Conservation (phyloP, 1,140 invertebrate genomes). For the Drosophila ficusphila region DNA sequence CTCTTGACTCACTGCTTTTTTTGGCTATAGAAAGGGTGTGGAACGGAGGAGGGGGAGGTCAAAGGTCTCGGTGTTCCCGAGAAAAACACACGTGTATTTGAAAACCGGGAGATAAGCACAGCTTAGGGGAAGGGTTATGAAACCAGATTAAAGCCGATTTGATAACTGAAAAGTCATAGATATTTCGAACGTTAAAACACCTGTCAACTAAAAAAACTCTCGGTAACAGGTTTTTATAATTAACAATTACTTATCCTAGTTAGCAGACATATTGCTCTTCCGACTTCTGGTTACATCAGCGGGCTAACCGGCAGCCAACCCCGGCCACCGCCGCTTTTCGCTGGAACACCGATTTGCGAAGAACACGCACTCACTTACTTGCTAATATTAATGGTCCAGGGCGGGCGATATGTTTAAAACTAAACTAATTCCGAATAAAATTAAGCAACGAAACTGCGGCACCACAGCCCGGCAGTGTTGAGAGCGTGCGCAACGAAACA, state of each 20-base stretch:
- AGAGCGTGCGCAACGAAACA: conserved; percentile 5
- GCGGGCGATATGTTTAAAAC: conserved; percentile 39
- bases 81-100: conserved; percentile 19
- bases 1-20: conserved; percentile 33
- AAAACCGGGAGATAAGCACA: conserved; percentile 18
- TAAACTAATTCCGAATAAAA: conserved; percentile 41
- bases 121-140: conserved; percentile 13
- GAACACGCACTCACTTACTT: conserved; percentile 16
- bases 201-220: neutral
- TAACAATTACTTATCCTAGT: conserved; percentile 14
- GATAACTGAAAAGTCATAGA: neutral
- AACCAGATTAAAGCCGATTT: neutral
- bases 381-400: conserved; percentile 29
- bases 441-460: conserved; percentile 36
- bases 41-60: conserved; percentile 3
- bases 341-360: neutral
- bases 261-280: conserved; percentile 5
- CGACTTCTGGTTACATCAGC: conserved; percentile 46
- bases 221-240: neutral
- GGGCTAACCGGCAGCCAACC: neutral
- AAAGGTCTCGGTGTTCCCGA: conserved; percentile 22
- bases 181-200: neutral
- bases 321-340: neutral
- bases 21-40: neutral
- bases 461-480: conserved; percentile 42